Evolutionary conservation across 2,888 invertebrate species (phyloP).

Genomic region (Drosophila helvetica): DNA sequence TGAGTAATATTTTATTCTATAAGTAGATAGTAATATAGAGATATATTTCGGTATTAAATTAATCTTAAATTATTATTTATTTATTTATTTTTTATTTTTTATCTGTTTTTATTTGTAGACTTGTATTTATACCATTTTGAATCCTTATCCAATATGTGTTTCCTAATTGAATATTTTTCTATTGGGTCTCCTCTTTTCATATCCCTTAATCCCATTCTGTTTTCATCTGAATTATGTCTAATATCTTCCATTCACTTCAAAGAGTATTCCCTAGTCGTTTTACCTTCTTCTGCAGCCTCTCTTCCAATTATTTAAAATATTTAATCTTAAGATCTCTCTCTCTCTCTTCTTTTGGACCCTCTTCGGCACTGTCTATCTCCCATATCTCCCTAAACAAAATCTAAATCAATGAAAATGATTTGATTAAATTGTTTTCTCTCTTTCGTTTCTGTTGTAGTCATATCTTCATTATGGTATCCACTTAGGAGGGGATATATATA

Average conservation of each 20-base stretch:
- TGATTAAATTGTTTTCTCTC: slow-evolving; percentile 54
- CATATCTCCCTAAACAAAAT: slow-evolving; percentile 40
- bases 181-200: background rate
- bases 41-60: too few species aligned
- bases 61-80: too few species aligned
- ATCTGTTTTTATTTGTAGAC: too few species aligned
- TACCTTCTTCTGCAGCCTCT: background rate
- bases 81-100: too few species aligned
- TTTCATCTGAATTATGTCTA: too few species aligned
- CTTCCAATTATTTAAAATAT: background rate
- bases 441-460: slow-evolving; percentile 11
- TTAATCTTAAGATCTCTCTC: slow-evolving; percentile 8
- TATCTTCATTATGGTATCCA: slow-evolving; percentile 14
- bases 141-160: too few species aligned
- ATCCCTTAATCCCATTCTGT: background rate
- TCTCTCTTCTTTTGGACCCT: background rate
- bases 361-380: slow-evolving; percentile 6
- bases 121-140: too few species aligned
- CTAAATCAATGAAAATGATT: slow-evolving; percentile 51
- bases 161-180: too few species aligned
- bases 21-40: too few species aligned
- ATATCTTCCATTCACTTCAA: background rate
- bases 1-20: too few species aligned
- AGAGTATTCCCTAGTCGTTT: slow-evolving; percentile 27
- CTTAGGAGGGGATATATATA: slow-evolving; percentile 8